Conservation (phyloP, 2,797 vertebrate genomes). For the Periparus ater region DNA sequence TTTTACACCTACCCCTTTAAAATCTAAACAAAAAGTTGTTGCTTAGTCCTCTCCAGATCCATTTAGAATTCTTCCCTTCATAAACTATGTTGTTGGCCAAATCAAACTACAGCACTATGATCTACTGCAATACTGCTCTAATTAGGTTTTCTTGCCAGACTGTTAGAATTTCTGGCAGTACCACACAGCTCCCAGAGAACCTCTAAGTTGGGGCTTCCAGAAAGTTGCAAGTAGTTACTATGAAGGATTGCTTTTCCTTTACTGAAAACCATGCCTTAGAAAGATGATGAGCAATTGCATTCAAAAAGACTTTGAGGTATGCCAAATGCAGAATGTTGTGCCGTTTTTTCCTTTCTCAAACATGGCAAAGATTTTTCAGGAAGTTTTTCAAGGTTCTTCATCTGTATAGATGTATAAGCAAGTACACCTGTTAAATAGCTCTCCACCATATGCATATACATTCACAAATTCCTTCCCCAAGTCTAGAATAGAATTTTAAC, state of each 20-base stretch:
- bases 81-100: neutral
- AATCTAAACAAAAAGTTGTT: neutral
- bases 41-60: neutral
- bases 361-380: neutral
- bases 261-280: neutral
- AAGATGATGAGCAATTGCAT: neutral
- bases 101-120: neutral
- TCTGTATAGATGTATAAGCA: neutral
- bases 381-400: neutral
- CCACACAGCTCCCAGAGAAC: neutral
- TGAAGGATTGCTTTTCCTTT: neutral
- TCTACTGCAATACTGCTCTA: neutral
- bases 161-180: conserved; percentile 15
- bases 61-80: neutral
- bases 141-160: conserved; percentile 37
- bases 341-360: neutral
- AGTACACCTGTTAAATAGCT: neutral
- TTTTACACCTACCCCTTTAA: neutral
- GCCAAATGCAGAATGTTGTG: neutral
- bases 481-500: neutral
- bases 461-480: accelerated
- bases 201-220: neutral
- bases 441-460: neutral
- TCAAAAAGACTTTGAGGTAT: neutral
- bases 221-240: neutral